Conservation (phyloP, 92 coral and sea anemone genomes). For the Palythoa grandiflora region DNA sequence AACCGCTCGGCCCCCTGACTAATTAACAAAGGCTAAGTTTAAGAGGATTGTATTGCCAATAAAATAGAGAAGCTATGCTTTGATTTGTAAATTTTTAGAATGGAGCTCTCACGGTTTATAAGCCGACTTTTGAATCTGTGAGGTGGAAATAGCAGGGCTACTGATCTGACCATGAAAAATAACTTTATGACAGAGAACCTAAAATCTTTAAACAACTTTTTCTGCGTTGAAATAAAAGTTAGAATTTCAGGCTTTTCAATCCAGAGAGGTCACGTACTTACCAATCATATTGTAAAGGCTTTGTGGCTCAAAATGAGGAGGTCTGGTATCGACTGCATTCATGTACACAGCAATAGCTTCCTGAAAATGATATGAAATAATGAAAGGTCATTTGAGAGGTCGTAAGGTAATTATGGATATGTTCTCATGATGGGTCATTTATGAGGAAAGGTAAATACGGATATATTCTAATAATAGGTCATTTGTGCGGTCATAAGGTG, state of each 20-base stretch:
- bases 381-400: background rate
- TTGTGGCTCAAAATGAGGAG: constrained; percentile 92
- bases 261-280: constrained; percentile 4
- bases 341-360: constrained; percentile 84
- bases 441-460: background rate
- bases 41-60: no score
- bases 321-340: constrained; percentile 90
- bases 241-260: background rate
- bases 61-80: no score
- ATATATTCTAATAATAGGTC: background rate
- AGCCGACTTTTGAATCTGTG: background rate
- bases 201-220: no score
- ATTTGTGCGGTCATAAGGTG: no score
- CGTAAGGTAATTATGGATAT: background rate
- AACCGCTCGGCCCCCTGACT: no score
- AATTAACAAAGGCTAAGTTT: no score
- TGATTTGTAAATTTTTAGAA: background rate
- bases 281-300: constrained; percentile 93
- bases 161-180: no score
- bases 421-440: background rate
- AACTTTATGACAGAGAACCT: background rate
- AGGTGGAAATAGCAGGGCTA: no score
- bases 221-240: no score
- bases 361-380: constrained; percentile 15
- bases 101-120: background rate